These are phyloP conservation scores for Gambusia holbrooki DNA, from an alignment of 2,113 vertebrate genomes.

Conservation along the genomic window DNA sequence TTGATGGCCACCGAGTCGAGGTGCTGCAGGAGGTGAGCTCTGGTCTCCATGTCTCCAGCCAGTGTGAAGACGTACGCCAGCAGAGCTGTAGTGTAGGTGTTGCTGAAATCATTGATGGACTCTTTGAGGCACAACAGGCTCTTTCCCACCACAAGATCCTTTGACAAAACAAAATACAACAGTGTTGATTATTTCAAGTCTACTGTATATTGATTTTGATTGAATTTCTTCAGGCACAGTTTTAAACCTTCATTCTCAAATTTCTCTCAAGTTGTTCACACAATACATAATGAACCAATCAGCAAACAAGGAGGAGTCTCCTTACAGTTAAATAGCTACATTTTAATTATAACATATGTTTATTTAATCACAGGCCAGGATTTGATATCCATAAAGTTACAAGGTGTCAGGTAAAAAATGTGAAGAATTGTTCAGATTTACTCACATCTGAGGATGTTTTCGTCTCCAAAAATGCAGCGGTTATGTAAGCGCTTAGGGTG, in stretches of 20 bases:
- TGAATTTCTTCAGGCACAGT: no score
- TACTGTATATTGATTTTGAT: no score
- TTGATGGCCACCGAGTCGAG: slow-evolving; percentile 39
- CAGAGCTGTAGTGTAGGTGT: slow-evolving; percentile 83
- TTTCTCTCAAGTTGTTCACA: no score
- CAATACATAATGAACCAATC: no score
- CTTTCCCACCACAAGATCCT: slow-evolving; percentile 73
- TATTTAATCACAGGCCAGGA: no score
- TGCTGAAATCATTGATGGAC: slow-evolving; percentile 50
- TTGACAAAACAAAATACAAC: not conserved
- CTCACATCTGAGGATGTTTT: slow-evolving; percentile 62
- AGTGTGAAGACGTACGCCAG: slow-evolving; percentile 87
- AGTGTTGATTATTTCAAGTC: not conserved
- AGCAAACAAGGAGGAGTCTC: not conserved
- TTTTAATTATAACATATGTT: not conserved
- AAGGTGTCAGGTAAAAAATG: not conserved
- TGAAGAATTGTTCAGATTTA: not conserved
- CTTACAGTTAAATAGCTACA: not conserved
- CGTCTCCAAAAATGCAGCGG: slow-evolving; percentile 80
- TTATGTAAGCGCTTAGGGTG: slow-evolving; percentile 82
- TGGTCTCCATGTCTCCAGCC: slow-evolving; percentile 76
- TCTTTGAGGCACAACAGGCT: slow-evolving; percentile 80
- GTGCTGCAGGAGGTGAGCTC: slow-evolving; percentile 57
- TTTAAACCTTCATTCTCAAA: no score
- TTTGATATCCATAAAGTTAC: no score